These are phyloP conservation scores for Formica selysi DNA, from an alignment of 1,140 invertebrate genomes.

Conservation along the genomic window DNA sequence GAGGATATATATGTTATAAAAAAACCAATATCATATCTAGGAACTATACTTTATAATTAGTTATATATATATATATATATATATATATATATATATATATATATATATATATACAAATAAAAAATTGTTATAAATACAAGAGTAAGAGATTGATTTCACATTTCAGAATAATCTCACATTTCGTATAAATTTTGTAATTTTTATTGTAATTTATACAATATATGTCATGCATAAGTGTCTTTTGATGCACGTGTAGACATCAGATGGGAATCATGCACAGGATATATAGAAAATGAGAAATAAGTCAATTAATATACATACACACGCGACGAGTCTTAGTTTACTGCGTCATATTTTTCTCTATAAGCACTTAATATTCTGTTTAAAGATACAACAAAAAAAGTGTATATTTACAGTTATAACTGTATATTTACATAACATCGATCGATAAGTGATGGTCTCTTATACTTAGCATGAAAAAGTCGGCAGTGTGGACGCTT, in stretches of 20 bases:
- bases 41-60: slow-evolving; percentile 60
- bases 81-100: slow-evolving; percentile 63
- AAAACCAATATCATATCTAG: slow-evolving; percentile 51
- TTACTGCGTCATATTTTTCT: slow-evolving; percentile 23
- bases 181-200: slow-evolving; percentile 30
- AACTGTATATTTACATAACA: slow-evolving; percentile 55
- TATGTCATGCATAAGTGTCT: slow-evolving; percentile 51
- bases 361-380: slow-evolving; percentile 36
- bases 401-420: slow-evolving; percentile 52
- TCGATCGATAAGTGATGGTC: slow-evolving; percentile 48
- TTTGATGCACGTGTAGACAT: slow-evolving; percentile 24
- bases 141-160: not conserved
- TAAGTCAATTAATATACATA: slow-evolving; percentile 15
- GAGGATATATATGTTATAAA: slow-evolving; percentile 47
- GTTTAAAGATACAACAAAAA: slow-evolving; percentile 56
- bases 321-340: slow-evolving; percentile 17
- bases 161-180: not conserved
- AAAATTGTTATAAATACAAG: slow-evolving; percentile 45
- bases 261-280: not conserved
- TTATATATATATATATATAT: slow-evolving; percentile 57
- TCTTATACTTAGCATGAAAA: slow-evolving; percentile 33
- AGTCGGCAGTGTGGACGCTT: slow-evolving; percentile 44
- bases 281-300: not conserved
- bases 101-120: slow-evolving; percentile 67
- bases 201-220: slow-evolving; percentile 40